Percentiles rank a stretch among this genome's conserved stretches.
Evolutionary conservation across 2,113 vertebrate genomes (phyloP).

Genomic region (Labeo catla): DNA sequence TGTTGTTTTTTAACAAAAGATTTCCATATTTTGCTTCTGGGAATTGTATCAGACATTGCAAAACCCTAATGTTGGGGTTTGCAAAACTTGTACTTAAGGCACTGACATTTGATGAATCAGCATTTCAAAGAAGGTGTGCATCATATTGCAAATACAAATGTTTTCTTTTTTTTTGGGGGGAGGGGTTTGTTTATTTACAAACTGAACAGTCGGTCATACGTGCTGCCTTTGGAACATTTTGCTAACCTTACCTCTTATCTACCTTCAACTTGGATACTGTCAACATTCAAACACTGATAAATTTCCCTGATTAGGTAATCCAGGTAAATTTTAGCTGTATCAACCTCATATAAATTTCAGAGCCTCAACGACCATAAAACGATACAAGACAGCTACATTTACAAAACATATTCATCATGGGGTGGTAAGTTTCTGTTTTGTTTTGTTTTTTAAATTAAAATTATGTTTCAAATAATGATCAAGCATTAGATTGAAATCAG

Average conservation of each 20-base stretch:
- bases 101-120: background rate
- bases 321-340: background rate
- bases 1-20: background rate
- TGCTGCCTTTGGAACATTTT: background rate
- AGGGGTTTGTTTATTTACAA: background rate
- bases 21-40: background rate
- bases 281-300: slow-evolving; percentile 26
- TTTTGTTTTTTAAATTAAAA: too few species aligned
- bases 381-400: background rate
- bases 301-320: slow-evolving; percentile 39
- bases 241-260: background rate
- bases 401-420: slow-evolving; percentile 47
- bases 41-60: background rate
- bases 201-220: background rate
- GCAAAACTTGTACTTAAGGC: background rate
- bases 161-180: background rate
- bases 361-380: background rate
- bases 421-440: slow-evolving; percentile 57
- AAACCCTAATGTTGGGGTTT: background rate
- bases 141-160: background rate
- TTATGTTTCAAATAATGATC: background rate
- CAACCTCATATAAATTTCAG: slow-evolving; percentile 62
- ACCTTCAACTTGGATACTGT: slow-evolving; percentile 11
- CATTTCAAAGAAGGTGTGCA: background rate
- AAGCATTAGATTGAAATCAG: too few species aligned